phyloP scores from a whole-genome alignment of 2,888 invertebrate genomes.

The Lasioglossum zephyrum region DNA sequence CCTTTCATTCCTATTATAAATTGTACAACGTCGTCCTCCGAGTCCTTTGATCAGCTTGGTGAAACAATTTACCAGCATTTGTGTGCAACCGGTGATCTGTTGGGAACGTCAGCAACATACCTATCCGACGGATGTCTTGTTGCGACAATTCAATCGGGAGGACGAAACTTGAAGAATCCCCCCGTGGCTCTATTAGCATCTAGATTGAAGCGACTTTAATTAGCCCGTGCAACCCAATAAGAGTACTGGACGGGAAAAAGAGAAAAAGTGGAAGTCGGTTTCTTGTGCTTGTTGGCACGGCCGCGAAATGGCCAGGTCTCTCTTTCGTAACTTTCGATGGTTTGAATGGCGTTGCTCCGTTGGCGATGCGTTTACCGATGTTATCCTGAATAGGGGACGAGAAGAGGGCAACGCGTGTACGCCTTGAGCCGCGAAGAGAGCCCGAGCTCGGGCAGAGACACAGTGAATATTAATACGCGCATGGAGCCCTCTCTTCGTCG shows the following conservation, averaged over 20 bases:
- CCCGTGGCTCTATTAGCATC: constrained; percentile 42
- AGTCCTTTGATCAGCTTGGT: background rate
- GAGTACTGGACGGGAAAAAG: background rate
- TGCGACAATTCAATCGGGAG: constrained; percentile 23
- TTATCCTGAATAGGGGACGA: constrained; percentile 63
- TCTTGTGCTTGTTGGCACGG: constrained; percentile 11
- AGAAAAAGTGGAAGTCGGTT: background rate
- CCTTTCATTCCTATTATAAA: constrained; percentile 1
- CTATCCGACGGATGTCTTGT: background rate
- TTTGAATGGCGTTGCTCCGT: constrained; percentile 47
- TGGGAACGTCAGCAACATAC: background rate
- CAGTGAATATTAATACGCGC: constrained; percentile 81
- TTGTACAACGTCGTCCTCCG: background rate
- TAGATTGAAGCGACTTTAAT: constrained; percentile 45
- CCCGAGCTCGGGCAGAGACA: constrained; percentile 58
- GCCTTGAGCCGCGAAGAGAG: constrained; percentile 23
- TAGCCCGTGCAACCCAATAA: constrained; percentile 47
- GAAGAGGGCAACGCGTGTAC: constrained; percentile 40
- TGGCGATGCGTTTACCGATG: constrained; percentile 64
- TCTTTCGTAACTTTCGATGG: constrained; percentile 35
- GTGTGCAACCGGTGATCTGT: background rate
- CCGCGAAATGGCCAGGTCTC: constrained; percentile 31
- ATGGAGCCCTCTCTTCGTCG: constrained; percentile 68
- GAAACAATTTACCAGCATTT: background rate
- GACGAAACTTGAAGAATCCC: constrained; percentile 4